Base-by-base conservation (phyloP, 2,888 invertebrate genomes). In the Dolichopus griseipennis region DNA sequence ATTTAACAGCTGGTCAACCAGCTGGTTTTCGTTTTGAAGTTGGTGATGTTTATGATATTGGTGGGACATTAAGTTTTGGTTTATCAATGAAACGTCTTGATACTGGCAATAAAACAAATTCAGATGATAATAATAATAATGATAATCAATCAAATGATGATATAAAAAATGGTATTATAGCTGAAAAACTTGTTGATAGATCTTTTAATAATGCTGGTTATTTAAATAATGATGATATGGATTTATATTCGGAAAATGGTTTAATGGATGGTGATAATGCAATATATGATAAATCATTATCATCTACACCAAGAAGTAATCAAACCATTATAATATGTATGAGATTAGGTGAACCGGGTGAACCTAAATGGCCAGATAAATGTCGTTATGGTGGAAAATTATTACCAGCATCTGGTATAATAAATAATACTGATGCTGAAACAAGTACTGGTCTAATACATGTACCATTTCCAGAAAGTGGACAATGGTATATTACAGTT, bases 401-500 rank as follows among this genome's bases (percentile, higher is more conserved):
- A 15, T 82, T 82, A 65, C 82, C 83, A 0, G 87, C 90, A 0
- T 83, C 88, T 37, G 84, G 88, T 67, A 84, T 88, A 21, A 78
- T 89, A 15, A 90, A 90, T 74, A 86, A 85, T 71, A 88, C 88
- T 0, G 85, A 85, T 70, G 84, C 85, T 0, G 84, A 85, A 52
- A 86, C 88, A 64, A 85, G 88, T 66, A 83, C 85, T 67, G 84
- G 85, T 9, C 85, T 87, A 66, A 79, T 87, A 20, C 85, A 88
- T 70, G 85, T 91, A 37, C 95, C 95, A 0, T 95, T 88, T 76
- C 95, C 95, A 0, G 92, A 93, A 74, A 87, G 89, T 41, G 95
- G 95, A 0, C 82, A 82, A 61, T 95, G 94, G 93, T 92, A 90
- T 81, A 78, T 93, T 21, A 88, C 89, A 1, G 81, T 93, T 71